Evolutionary conservation across 2,113 vertebrate species (phyloP).

Genomic region (Neogale vison): DNA sequence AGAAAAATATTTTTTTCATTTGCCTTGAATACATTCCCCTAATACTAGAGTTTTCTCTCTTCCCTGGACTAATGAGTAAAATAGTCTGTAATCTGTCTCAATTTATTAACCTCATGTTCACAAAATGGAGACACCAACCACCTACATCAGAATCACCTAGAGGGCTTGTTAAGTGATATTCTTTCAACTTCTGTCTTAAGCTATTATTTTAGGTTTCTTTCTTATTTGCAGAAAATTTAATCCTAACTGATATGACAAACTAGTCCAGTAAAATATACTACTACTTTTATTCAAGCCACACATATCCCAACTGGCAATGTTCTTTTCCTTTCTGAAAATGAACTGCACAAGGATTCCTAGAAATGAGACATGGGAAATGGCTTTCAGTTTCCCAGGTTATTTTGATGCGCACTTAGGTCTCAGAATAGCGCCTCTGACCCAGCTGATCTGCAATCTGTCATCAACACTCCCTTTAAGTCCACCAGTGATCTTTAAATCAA

Average conservation of each 20-base stretch:
- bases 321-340: conserved; percentile 40
- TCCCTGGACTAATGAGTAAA: not conserved
- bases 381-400: not conserved
- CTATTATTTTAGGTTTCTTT: conserved; percentile 22
- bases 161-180: not conserved
- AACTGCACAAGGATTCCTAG: not conserved
- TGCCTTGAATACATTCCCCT: not conserved
- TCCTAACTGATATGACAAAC: conserved; percentile 22
- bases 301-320: not conserved
- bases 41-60: not conserved
- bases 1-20: conserved; percentile 4
- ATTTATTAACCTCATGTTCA: not conserved
- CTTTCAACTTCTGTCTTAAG: not conserved
- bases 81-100: not conserved
- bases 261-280: not conserved
- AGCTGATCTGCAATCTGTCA: not conserved
- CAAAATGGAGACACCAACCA: not conserved
- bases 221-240: conserved; percentile 36
- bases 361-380: not conserved
- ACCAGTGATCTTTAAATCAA: not conserved
- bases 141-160: not conserved
- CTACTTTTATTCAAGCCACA: conserved; percentile 19
- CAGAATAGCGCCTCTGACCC: not conserved
- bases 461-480: not conserved
- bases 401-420: not conserved